Percentiles rank a stretch among this genome's conserved stretches.
phyloP scores from a whole-genome alignment of 1,140 invertebrate species.

The Oryzaephilus surinamensis region DNA sequence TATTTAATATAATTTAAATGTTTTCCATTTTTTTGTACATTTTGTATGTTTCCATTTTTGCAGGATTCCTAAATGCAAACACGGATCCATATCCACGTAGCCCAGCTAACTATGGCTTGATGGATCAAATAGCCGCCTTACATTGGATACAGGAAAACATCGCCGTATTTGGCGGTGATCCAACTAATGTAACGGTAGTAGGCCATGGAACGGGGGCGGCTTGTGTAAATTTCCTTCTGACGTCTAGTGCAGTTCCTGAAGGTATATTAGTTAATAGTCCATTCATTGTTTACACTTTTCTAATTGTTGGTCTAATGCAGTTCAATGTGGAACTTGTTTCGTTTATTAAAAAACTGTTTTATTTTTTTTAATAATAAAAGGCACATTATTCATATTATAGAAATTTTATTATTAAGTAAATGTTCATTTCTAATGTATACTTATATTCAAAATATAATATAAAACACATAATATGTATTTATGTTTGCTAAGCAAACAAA shows the following conservation, averaged over 20 bases:
- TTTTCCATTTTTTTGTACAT: background rate
- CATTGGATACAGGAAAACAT: conserved; percentile 95
- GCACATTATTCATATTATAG: too few relatives aligned
- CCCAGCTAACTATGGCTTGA: conserved; percentile 87
- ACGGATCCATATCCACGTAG: conserved; percentile 69
- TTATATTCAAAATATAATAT: too few relatives aligned
- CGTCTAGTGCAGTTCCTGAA: conserved; percentile 83
- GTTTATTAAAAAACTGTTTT: too few relatives aligned
- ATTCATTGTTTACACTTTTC: too few relatives aligned
- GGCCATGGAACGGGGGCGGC: conserved; percentile 93
- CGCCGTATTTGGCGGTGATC: conserved; percentile 82
- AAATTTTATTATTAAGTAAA: too few relatives aligned
- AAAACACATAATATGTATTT: too few relatives aligned
- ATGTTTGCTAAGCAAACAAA: too few relatives aligned
- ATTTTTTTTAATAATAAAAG: too few relatives aligned
- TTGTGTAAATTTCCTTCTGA: conserved; percentile 87
- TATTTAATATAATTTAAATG: background rate
- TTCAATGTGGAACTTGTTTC: too few relatives aligned
- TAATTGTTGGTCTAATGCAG: too few relatives aligned
- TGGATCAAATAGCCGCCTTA: conserved; percentile 89
- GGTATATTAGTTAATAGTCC: conserved; percentile 60
- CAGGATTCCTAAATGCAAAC: conserved; percentile 82
- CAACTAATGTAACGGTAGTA: conserved; percentile 84
- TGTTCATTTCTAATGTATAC: too few relatives aligned
- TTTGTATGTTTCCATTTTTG: conserved; percentile 28